These are phyloP conservation scores for Tamias sibiricus DNA, from an alignment of 2,113 vertebrate genomes.

Conservation along the genomic window DNA sequence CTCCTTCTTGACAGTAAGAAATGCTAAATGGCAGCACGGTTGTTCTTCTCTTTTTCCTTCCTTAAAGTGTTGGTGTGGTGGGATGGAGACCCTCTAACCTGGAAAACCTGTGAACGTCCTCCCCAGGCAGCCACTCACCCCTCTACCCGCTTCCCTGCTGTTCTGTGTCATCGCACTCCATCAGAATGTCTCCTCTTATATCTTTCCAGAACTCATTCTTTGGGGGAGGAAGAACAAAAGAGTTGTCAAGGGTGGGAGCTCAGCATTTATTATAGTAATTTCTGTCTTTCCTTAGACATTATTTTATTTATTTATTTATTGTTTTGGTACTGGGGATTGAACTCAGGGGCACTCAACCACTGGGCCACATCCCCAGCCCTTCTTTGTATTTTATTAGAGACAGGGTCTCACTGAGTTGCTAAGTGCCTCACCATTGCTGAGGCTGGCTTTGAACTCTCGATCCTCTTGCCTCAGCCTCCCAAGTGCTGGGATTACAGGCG, in stretches of 20 bases:
- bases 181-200: background rate
- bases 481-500: too few relatives aligned
- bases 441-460: too few relatives aligned
- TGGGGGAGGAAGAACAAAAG: background rate
- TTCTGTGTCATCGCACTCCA: background rate
- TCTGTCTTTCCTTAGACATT: conserved; percentile 35
- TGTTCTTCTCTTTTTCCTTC: background rate
- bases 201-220: conserved; percentile 1
- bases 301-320: too few relatives aligned
- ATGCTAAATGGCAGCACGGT: background rate
- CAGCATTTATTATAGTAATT: conserved; percentile 17
- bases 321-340: too few relatives aligned
- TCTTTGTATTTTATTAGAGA: too few relatives aligned
- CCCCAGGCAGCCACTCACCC: background rate
- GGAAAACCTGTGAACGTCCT: background rate
- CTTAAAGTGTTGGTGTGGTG: background rate
- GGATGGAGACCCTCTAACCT: background rate
- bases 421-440: too few relatives aligned
- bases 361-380: too few relatives aligned
- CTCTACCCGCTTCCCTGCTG: background rate
- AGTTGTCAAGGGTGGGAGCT: background rate
- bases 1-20: background rate
- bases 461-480: too few relatives aligned
- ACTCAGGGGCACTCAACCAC: too few relatives aligned
- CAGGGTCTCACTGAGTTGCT: too few relatives aligned